Percentiles rank a stretch among this genome's conserved stretches.
Evolutionary conservation across 2,113 vertebrate species (phyloP).

Genomic region (Pedetes capensis): DNA sequence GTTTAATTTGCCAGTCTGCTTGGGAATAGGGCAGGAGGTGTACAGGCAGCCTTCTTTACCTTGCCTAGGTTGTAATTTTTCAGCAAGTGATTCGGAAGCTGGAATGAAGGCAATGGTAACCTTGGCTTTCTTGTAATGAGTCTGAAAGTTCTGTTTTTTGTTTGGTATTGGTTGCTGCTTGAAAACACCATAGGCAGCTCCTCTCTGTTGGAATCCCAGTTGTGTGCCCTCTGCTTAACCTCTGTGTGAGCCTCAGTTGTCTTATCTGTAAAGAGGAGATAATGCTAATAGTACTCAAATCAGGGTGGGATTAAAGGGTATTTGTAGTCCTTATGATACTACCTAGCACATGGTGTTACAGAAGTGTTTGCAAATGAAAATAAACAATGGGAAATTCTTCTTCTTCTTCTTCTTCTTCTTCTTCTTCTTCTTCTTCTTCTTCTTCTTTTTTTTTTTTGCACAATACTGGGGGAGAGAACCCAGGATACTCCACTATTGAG

Average conservation of each 20-base stretch:
- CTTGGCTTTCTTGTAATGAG: neutral
- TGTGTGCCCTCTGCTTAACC: neutral
- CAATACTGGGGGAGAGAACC: too few relatives aligned
- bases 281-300: neutral
- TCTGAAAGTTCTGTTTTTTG: neutral
- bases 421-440: too few relatives aligned
- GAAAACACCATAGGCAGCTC: neutral
- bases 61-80: neutral
- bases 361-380: neutral
- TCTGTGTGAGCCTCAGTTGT: neutral
- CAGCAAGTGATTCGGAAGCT: neutral
- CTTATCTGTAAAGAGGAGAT: neutral
- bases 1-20: conserved; percentile 45
- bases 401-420: too few relatives aligned
- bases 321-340: neutral
- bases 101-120: neutral
- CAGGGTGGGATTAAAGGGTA: neutral
- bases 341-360: neutral
- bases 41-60: neutral
- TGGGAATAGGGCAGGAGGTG: neutral
- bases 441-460: too few relatives aligned
- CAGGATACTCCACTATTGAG: too few relatives aligned
- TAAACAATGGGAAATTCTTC: neutral
- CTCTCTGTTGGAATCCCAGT: neutral
- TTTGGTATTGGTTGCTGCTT: neutral